Evolutionary conservation across 2,888 invertebrate genomes (phyloP).

Genomic region (Bursaphelenchus okinawaensis): DNA sequence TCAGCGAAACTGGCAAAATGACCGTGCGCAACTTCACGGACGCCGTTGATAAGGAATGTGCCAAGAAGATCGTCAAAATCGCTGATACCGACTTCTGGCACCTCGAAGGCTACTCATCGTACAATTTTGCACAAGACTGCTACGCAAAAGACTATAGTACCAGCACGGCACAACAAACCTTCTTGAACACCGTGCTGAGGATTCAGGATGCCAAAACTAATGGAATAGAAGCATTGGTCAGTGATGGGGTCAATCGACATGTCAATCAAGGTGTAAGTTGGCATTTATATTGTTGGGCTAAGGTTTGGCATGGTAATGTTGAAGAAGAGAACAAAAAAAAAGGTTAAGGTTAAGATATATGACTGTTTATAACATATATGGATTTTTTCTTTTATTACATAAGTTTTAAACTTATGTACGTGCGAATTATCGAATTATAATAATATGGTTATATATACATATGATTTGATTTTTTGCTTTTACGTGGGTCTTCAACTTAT

Average conservation of each 20-base stretch:
- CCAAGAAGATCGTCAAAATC: conserved; percentile 28
- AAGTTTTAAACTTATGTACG: no score
- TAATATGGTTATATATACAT: no score
- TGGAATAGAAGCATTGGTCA: conserved; percentile 15
- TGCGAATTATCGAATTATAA: no score
- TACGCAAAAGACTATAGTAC: conserved; percentile 6
- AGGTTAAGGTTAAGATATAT: no score
- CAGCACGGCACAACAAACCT: not conserved
- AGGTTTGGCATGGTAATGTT: no score
- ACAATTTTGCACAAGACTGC: conserved; percentile 14
- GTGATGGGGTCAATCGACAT: conserved; percentile 25
- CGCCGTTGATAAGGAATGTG: conserved; percentile 24
- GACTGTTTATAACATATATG: no score
- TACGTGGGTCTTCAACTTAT: no score
- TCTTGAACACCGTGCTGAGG: not conserved
- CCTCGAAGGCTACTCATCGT: conserved; percentile 2
- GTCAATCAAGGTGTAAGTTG: conserved; percentile 33
- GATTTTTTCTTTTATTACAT: no score
- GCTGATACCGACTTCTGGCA: not conserved
- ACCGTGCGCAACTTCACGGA: not conserved
- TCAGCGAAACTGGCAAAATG: conserved; percentile 9
- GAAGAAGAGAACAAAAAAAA: no score
- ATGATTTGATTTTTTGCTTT: no score
- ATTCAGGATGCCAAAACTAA: not conserved
- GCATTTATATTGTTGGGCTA: no score